Conservation (phyloP, 2,113 vertebrate genomes). For the Ciconia maguari region DNA sequence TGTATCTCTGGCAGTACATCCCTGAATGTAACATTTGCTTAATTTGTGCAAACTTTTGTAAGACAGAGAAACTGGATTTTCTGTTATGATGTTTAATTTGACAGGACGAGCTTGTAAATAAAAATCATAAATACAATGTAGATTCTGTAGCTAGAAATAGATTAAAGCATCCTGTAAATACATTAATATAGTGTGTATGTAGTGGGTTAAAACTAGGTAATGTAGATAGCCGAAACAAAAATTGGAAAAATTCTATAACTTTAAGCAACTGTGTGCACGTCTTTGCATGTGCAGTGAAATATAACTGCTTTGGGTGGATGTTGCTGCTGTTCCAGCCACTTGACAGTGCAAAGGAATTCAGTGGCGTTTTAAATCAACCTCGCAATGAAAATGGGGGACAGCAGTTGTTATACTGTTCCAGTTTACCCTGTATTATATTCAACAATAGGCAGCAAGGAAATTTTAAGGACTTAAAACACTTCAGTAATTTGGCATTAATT, state of each 20-base stretch:
- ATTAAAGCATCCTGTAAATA: conserved; percentile 8
- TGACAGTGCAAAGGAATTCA: neutral
- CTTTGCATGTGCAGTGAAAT: neutral
- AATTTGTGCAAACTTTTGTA: neutral
- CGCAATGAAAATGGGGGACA: fast-evolving
- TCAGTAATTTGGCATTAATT: neutral
- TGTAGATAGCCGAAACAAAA: neutral
- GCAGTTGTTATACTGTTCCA: neutral
- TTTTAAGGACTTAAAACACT: neutral
- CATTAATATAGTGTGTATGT: neutral
- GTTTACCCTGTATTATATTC: neutral
- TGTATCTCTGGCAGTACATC: neutral
- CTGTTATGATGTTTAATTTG: conserved; percentile 3
- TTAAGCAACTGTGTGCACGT: neutral
- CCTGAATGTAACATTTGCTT: fast-evolving
- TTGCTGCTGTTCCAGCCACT: neutral
- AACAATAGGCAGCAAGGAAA: neutral
- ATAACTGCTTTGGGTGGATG: neutral
- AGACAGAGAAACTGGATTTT: conserved; percentile 32
- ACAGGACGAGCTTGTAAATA: conserved; percentile 31
- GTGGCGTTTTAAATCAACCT: neutral
- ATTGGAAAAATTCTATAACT: neutral
- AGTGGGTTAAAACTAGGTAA: neutral
- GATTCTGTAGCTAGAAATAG: neutral
- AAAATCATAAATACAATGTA: conserved; percentile 10